These are phyloP conservation scores for Phodopus roborovskii DNA, from an alignment of 2,113 vertebrate species.

Conservation along the genomic window DNA sequence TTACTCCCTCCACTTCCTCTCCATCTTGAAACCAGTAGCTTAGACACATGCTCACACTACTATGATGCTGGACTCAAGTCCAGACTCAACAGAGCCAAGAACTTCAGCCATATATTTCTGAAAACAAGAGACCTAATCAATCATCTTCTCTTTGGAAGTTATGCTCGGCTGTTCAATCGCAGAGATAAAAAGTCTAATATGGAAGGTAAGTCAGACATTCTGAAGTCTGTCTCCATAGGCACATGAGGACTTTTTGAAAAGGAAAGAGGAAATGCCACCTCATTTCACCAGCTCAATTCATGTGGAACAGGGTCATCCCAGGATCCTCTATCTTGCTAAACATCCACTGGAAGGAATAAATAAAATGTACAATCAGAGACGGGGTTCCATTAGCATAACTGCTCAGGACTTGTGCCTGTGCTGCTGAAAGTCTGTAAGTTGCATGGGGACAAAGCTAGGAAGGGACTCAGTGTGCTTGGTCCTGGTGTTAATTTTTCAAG, in stretches of 20 bases:
- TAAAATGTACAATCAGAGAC: not conserved
- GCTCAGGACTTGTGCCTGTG: not conserved
- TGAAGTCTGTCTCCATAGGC: not conserved
- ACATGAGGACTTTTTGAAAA: not conserved
- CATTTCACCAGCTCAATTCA: not conserved
- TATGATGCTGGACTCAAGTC: too few relatives aligned
- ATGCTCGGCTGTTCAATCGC: not conserved
- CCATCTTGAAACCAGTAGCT: too few relatives aligned
- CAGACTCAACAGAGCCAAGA: not conserved
- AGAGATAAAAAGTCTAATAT: not conserved
- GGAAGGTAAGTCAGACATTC: not conserved
- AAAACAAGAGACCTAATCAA: not conserved
- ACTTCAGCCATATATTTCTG: not conserved
- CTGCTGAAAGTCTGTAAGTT: not conserved
- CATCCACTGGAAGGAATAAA: not conserved
- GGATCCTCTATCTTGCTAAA: conserved; percentile 27
- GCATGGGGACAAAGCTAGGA: not conserved
- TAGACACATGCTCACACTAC: too few relatives aligned
- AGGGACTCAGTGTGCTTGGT: not conserved
- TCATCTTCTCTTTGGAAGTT: not conserved
- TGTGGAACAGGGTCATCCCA: not conserved
- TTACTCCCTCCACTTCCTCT: not conserved
- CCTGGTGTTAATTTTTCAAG: not conserved
- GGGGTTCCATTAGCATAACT: not conserved
- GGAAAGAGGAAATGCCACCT: not conserved